A percentile compares a stretch with the other conserved stretches of the same genome.
Conservation (phyloP, 35 echinoderm and acorn worm species). For the Stichopus chloronotus region DNA sequence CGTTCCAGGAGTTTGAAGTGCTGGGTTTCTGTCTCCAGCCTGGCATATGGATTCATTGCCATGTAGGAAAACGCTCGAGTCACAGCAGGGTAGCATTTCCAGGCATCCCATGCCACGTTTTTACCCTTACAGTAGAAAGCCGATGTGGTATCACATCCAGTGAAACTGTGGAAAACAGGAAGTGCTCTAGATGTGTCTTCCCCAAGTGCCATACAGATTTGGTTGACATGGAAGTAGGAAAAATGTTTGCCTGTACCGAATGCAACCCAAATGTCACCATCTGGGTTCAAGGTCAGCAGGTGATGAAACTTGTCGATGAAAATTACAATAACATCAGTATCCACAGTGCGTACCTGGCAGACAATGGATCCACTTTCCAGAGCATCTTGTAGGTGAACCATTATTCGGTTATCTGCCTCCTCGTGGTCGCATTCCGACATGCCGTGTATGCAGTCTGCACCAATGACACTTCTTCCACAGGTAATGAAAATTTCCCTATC, state of each 20-base stretch:
- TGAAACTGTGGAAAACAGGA: slow-evolving; percentile 49
- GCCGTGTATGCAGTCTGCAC: neutral
- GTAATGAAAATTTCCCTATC: slow-evolving; percentile 49
- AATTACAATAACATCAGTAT: slow-evolving; percentile 78
- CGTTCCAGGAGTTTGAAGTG: slow-evolving; percentile 47
- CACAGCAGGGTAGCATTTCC: slow-evolving; percentile 54
- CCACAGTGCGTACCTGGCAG: slow-evolving; percentile 66
- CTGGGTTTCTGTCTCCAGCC: slow-evolving; percentile 9
- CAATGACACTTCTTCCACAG: neutral
- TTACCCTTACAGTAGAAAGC: slow-evolving; percentile 58
- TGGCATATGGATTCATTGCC: slow-evolving; percentile 29
- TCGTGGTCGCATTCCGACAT: slow-evolving; percentile 64
- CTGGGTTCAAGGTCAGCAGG: slow-evolving; percentile 27
- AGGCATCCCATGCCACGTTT: slow-evolving; percentile 62
- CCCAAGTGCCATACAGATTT: slow-evolving; percentile 35
- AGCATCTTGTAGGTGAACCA: slow-evolving; percentile 67
- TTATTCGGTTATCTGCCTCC: slow-evolving; percentile 74
- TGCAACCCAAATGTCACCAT: slow-evolving; percentile 62
- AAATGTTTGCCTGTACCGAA: slow-evolving; percentile 66
- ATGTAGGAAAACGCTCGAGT: slow-evolving; percentile 48
- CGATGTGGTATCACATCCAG: slow-evolving; percentile 68
- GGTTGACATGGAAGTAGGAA: slow-evolving; percentile 12
- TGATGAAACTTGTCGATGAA: slow-evolving; percentile 66
- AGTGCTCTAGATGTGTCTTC: slow-evolving; percentile 44
- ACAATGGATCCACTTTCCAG: slow-evolving; percentile 36